Conservation (phyloP, 1,140 invertebrate genomes). For the Rhysida immarginata region DNA sequence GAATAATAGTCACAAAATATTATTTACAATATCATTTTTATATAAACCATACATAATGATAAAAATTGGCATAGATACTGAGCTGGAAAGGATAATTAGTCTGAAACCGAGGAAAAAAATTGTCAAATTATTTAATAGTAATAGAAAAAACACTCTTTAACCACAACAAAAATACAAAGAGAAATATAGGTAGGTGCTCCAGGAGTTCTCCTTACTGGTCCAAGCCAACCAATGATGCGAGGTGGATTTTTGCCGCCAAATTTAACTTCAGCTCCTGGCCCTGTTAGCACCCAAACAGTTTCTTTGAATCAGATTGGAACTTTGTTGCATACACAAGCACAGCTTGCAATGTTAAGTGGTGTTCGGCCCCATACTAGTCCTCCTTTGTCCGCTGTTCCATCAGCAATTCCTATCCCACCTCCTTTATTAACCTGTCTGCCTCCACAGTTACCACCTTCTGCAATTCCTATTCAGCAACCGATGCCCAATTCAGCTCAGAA, state of each 20-base stretch:
- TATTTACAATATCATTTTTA: too few species aligned
- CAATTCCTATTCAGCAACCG: background rate
- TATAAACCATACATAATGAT: too few species aligned
- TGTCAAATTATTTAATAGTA: too few species aligned
- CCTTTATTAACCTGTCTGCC: constrained; percentile 1
- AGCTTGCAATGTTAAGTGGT: constrained; percentile 4
- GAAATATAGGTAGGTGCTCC: too few species aligned
- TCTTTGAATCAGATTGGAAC: constrained; percentile 5
- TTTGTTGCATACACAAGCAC: constrained; percentile 7
- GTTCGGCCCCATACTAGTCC: constrained; percentile 15
- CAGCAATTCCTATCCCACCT: constrained; percentile 5
- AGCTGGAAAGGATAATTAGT: too few species aligned
- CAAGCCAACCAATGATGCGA: constrained; percentile 18
- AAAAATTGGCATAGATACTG: too few species aligned
- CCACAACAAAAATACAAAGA: too few species aligned
- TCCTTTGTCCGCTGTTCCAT: constrained; percentile 12
- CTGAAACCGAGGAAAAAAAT: too few species aligned
- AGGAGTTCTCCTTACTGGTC: too few species aligned
- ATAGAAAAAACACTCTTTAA: too few species aligned
- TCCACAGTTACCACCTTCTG: background rate
- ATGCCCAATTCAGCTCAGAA: constrained; percentile 15
- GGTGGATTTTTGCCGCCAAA: constrained; percentile 16
- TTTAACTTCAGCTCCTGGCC: constrained; percentile 10
- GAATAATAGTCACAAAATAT: too few species aligned
- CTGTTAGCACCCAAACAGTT: constrained; percentile 2